These are phyloP conservation scores for Oryctes rhinoceros DNA, from an alignment of 1,140 invertebrate genomes.

Conservation along the genomic window DNA sequence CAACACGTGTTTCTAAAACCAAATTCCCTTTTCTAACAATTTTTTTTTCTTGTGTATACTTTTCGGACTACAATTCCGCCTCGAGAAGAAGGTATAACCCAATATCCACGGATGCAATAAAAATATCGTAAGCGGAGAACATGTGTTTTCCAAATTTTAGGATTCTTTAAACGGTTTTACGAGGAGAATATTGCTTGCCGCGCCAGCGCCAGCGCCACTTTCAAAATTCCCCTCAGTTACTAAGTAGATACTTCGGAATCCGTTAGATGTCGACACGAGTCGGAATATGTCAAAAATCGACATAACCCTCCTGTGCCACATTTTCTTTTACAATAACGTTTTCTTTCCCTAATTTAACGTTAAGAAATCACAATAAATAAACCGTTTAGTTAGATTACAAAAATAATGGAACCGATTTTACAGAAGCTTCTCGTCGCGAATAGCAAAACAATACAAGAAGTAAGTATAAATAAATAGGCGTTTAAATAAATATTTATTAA, in stretches of 20 bases:
- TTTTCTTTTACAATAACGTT: slow-evolving; percentile 34
- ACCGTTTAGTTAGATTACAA: not conserved
- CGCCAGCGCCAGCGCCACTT: not conserved
- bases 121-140: slow-evolving; percentile 1
- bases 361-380: not conserved
- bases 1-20: not conserved
- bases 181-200: not conserved
- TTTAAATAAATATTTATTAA: slow-evolving; percentile 46
- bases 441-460: slow-evolving; percentile 65
- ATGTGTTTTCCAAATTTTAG: slow-evolving; percentile 26
- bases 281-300: slow-evolving; percentile 26
- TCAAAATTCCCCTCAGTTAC: not conserved
- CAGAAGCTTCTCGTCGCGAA: slow-evolving; percentile 65
- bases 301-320: slow-evolving; percentile 18
- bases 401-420: slow-evolving; percentile 65
- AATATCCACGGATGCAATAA: slow-evolving; percentile 10
- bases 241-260: not conserved
- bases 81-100: not conserved
- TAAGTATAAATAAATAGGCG: slow-evolving; percentile 54
- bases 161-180: not conserved
- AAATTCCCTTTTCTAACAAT: not conserved
- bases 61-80: not conserved
- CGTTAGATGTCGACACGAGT: slow-evolving; percentile 24
- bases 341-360: slow-evolving; percentile 8
- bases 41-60: not conserved